Evolutionary conservation across 2,113 vertebrate species (phyloP), one percentile per base, ranked within the genome.

Genomic region (Eulemur rufifrons): DNA sequence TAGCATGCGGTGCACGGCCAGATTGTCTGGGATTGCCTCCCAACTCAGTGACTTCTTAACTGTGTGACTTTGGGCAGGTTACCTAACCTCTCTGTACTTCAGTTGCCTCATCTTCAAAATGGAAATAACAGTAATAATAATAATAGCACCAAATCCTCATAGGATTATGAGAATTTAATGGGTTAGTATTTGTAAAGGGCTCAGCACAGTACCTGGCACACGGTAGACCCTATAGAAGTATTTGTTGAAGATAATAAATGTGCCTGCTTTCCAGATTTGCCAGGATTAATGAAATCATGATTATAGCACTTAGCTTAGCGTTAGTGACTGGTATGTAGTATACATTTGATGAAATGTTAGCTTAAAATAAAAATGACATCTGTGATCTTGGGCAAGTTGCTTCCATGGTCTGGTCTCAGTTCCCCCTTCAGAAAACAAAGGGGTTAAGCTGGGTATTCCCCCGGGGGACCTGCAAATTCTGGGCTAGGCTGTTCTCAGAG

Each of bases 351-450:
- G 9, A 21, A 21, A 77, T 13, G 29, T 37, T 63, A 80, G 56
- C 63, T 61, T 89, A 94, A 90, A 87, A 91, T 20, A 34, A 87
- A 92, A 92, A 59, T 5, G 18, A 23, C 92, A 37, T 17, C 87
- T 94, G 81, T 34, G 90, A 85, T n/a, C 85, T 92, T 34, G 50
- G 95, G 63, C 92, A 78, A 68, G 91, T 82, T 78, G 92, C 68
- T 91, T 52, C 63, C 50, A 73, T 11, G 47, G 27, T 91, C 73
- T 68, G 37, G 42, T 96, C 96, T 98, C 95, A 96, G 97, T 89
- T 95, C 78, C 83, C 27, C 37, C 78, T 97, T 83, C 18, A 80
- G 63, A 91, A 97, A 52, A 91, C 54, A 86, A 85, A 90, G 74
- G 73, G 54, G 52, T 61, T 47, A 37, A 27, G 80, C 63, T 42